Percentiles rank a stretch among this genome's conserved stretches.
Conservation (phyloP, 2,888 invertebrate species). For the Caenorhabditis sulstoni region DNA sequence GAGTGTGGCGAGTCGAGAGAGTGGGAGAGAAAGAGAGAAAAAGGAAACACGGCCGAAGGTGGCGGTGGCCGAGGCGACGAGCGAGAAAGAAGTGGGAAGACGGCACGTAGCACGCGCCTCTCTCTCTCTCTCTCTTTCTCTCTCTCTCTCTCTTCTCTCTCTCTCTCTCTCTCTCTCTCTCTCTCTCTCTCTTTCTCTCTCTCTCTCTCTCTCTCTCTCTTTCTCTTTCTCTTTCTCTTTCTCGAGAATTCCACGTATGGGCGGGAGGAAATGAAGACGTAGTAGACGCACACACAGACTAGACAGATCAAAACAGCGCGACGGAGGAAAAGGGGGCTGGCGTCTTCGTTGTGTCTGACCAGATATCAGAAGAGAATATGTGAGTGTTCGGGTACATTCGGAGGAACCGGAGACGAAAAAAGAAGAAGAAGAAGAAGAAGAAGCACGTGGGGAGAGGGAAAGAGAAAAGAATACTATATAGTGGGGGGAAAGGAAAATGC, state of each 20-base stretch:
- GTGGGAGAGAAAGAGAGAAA: slow-evolving; percentile 13
- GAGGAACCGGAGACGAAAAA: slow-evolving; percentile 2
- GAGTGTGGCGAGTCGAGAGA: not conserved
- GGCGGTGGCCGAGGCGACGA: slow-evolving; percentile 7
- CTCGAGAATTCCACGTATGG: too few relatives aligned
- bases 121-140: slow-evolving; percentile 2
- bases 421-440: slow-evolving; percentile 9
- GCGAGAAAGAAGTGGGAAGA: not conserved
- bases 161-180: slow-evolving; percentile 4
- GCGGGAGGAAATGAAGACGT: too few relatives aligned
- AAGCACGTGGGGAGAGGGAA: slow-evolving; percentile 5
- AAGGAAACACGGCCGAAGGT: slow-evolving; percentile 2
- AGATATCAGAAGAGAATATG: too few relatives aligned
- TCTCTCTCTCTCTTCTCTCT: not conserved
- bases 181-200: not conserved
- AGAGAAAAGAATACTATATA: slow-evolving; percentile 10
- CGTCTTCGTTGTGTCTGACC: too few relatives aligned
- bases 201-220: too few relatives aligned
- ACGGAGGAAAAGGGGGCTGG: too few relatives aligned
- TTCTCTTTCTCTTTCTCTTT: too few relatives aligned
- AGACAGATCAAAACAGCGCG: slow-evolving; percentile 9
- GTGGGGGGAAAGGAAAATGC: too few relatives aligned
- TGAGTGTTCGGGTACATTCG: too few relatives aligned
- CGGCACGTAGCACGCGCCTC: too few relatives aligned
- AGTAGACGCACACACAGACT: too few relatives aligned